Percentiles rank a stretch among this genome's conserved stretches.
Conservation (phyloP, 2,797 vertebrate species). For the Acridotheres tristis region DNA sequence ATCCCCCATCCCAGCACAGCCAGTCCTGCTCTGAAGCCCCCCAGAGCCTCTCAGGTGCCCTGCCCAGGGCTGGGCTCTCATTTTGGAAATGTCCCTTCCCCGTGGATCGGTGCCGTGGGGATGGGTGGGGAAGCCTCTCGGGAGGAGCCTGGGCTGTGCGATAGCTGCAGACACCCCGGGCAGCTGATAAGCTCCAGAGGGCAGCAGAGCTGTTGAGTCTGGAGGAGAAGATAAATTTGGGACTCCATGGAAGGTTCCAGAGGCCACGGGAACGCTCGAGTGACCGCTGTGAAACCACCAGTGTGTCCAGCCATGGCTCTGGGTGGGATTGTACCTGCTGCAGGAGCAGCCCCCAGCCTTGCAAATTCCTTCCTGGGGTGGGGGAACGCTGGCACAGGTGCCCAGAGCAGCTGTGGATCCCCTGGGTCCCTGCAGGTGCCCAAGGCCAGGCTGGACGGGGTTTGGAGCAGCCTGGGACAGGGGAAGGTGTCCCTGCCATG, state of each 20-base stretch:
- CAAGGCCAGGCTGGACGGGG: rapidly evolving
- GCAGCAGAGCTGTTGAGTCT: background rate
- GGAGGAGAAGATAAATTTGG: background rate
- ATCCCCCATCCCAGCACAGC: too few species aligned
- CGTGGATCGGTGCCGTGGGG: rapidly evolving
- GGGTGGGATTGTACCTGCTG: background rate
- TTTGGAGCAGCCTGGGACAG: background rate
- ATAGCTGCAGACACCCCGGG: background rate
- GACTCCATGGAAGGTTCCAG: background rate
- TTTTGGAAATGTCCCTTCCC: background rate
- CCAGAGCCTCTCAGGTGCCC: background rate
- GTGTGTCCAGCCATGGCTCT: background rate
- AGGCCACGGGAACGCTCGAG: rapidly evolving
- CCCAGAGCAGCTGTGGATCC: background rate
- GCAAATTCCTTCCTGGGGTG: background rate
- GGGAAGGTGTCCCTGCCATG: background rate
- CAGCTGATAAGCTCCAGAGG: background rate
- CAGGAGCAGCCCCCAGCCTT: background rate
- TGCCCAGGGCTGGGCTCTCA: background rate
- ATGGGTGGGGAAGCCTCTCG: background rate
- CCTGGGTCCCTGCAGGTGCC: background rate
- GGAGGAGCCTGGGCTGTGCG: background rate
- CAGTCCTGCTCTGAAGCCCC: background rate
- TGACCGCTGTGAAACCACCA: too few species aligned
- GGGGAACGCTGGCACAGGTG: background rate